A percentile compares a stretch with the other conserved stretches of the same genome.
phyloP scores from a whole-genome alignment of 1,140 invertebrate genomes.

The Ditylenchus dipsaci region DNA sequence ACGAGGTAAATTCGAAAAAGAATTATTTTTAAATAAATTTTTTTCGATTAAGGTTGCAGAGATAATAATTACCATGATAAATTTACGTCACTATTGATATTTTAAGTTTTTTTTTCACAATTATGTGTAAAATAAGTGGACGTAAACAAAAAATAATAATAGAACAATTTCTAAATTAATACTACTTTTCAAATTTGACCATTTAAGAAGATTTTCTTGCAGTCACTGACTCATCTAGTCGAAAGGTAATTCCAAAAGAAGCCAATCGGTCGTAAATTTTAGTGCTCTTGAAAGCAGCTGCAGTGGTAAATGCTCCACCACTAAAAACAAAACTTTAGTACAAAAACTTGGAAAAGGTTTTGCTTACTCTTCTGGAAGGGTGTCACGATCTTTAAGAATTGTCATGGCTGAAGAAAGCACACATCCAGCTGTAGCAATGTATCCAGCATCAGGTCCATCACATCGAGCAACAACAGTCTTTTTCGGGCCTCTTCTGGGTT shows the following conservation, averaged over 20 bases:
- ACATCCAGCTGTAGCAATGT: constrained; percentile 73
- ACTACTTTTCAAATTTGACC: no score
- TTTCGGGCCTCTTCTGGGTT: constrained; percentile 66
- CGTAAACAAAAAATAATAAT: no score
- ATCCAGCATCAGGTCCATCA: constrained; percentile 69
- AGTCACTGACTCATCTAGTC: constrained; percentile 30
- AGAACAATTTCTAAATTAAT: no score
- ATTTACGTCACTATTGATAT: no score
- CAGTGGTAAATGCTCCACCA: constrained; percentile 53
- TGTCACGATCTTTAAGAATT: constrained; percentile 71
- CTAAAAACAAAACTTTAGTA: constrained; percentile 27
- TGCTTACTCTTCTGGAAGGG: constrained; percentile 70
- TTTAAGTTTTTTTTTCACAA: no score
- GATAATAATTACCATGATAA: no score
- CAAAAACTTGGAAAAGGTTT: background rate
- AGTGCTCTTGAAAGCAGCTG: constrained; percentile 52
- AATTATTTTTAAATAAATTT: no score
- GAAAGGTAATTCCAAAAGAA: constrained; percentile 53
- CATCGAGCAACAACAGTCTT: constrained; percentile 68
- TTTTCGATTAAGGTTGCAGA: no score
- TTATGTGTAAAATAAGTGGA: no score
- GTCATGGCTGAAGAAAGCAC: constrained; percentile 71
- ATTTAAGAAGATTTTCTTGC: background rate
- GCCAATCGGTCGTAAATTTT: constrained; percentile 53
- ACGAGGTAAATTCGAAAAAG: no score